These are phyloP conservation scores for Varanus salvator DNA, from an alignment of 2,113 vertebrate genomes.

Conservation along the genomic window DNA sequence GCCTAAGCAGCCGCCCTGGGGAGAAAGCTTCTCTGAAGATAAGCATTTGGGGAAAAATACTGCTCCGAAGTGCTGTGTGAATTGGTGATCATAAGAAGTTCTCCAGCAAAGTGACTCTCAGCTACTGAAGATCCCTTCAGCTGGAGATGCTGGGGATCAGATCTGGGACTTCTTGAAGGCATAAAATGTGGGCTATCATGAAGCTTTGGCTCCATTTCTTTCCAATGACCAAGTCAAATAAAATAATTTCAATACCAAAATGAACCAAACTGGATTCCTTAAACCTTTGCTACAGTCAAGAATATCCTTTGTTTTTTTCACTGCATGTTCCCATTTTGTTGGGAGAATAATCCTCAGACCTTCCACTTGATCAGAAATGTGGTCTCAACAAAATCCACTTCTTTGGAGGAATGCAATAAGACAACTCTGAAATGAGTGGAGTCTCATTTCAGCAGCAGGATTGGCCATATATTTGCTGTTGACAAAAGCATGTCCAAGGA, in stretches of 20 bases:
- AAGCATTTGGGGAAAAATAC: not conserved
- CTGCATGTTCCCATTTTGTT: too few relatives aligned
- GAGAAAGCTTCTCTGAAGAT: not conserved
- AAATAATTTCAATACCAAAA: not conserved
- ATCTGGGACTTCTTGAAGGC: not conserved
- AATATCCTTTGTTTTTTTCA: not conserved
- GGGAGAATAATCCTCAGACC: too few relatives aligned
- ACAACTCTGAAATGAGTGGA: not conserved
- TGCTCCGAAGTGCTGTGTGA: not conserved
- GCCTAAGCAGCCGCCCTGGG: too few relatives aligned
- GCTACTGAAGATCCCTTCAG: not conserved
- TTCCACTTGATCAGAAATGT: not conserved
- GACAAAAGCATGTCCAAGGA: constrained; percentile 45
- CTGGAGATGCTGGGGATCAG: not conserved
- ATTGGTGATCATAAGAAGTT: not conserved
- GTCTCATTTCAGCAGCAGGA: not conserved
- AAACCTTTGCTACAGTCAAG: not conserved
- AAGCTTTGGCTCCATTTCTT: constrained; percentile 1
- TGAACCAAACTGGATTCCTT: constrained; percentile 28
- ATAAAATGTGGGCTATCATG: not conserved
- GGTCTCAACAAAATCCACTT: not conserved
- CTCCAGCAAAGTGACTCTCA: not conserved
- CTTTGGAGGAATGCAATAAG: not conserved
- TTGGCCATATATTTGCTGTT: constrained; percentile 15
- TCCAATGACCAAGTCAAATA: not conserved